Conservation (phyloP, 2,797 vertebrate species). For the Syngnathus acus region DNA sequence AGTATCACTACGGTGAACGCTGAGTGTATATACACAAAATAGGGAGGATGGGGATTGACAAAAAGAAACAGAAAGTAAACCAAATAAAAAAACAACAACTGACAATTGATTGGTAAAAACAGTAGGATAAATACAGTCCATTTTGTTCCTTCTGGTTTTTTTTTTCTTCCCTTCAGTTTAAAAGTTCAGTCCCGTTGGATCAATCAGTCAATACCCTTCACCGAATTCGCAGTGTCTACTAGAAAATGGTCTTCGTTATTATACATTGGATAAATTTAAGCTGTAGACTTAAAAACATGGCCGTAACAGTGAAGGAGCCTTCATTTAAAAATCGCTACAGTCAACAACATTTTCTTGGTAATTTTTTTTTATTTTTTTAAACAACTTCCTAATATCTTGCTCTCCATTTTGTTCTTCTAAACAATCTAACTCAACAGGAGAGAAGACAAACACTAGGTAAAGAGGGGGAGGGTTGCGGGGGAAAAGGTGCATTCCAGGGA, state of each 20-base stretch:
- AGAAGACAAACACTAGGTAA: slow-evolving; percentile 61
- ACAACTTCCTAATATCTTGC: slow-evolving; percentile 48
- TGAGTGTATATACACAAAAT: slow-evolving; percentile 57
- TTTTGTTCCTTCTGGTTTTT: slow-evolving; percentile 55
- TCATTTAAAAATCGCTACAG: slow-evolving; percentile 71
- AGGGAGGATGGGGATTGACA: slow-evolving; percentile 58
- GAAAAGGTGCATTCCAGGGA: slow-evolving; percentile 66
- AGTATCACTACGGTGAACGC: slow-evolving; percentile 60
- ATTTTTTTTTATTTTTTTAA: slow-evolving; percentile 18
- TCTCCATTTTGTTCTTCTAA: slow-evolving; percentile 52
- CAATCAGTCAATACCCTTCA: slow-evolving; percentile 61
- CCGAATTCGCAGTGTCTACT: slow-evolving; percentile 67
- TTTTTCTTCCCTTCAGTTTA: slow-evolving; percentile 43
- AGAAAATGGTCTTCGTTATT: slow-evolving; percentile 74
- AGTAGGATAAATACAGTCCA: slow-evolving; percentile 81
- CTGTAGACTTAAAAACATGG: slow-evolving; percentile 63
- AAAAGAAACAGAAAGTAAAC: slow-evolving; percentile 52
- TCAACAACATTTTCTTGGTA: slow-evolving; percentile 51
- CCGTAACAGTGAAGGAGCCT: slow-evolving; percentile 65
- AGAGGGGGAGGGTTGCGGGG: slow-evolving; percentile 48
- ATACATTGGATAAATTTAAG: slow-evolving; percentile 65
- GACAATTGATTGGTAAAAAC: slow-evolving; percentile 78
- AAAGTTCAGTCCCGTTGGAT: slow-evolving; percentile 63
- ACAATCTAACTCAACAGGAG: slow-evolving; percentile 60
- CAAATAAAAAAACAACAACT: slow-evolving; percentile 60